Evolutionary conservation across 1,140 invertebrate species (phyloP).

Genomic region (Drosophila bipectinata): DNA sequence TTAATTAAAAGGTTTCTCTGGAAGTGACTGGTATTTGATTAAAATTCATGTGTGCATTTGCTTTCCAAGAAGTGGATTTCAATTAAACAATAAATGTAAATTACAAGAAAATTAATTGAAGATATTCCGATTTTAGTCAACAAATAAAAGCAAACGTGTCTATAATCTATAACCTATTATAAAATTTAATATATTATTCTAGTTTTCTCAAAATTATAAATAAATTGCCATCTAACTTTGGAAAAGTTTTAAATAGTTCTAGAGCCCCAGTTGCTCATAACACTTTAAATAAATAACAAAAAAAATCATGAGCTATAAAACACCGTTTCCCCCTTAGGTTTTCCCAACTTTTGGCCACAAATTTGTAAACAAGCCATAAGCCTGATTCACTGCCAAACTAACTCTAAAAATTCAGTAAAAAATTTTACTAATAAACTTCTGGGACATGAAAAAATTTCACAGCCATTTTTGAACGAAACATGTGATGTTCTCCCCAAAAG

Average conservation of each 20-base stretch:
- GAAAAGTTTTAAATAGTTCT: not conserved
- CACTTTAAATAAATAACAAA: not conserved
- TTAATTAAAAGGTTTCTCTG: constrained; percentile 7
- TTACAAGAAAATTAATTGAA: not conserved
- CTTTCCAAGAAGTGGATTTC: too few relatives aligned
- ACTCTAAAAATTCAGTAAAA: constrained; percentile 5
- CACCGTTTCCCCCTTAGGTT: not conserved
- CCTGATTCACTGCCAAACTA: constrained; percentile 18
- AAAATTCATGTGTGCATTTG: not conserved
- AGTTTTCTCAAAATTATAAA: not conserved
- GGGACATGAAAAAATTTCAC: constrained; percentile 8
- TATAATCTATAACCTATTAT: too few relatives aligned
- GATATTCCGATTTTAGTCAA: too few relatives aligned
- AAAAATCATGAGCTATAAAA: not conserved
- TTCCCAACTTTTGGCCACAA: constrained; percentile 7
- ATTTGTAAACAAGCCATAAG: constrained; percentile 15
- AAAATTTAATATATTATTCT: not conserved
- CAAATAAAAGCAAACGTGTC: too few relatives aligned
- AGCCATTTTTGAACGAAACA: not conserved
- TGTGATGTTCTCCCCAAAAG: constrained; percentile 37
- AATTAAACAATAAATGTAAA: not conserved
- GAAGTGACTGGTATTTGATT: not conserved
- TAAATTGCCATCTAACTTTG: not conserved
- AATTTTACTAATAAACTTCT: constrained; percentile 36
- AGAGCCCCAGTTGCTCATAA: not conserved